phyloP scores from a whole-genome alignment of 2,888 invertebrate species.

The Tipula helvola region DNA sequence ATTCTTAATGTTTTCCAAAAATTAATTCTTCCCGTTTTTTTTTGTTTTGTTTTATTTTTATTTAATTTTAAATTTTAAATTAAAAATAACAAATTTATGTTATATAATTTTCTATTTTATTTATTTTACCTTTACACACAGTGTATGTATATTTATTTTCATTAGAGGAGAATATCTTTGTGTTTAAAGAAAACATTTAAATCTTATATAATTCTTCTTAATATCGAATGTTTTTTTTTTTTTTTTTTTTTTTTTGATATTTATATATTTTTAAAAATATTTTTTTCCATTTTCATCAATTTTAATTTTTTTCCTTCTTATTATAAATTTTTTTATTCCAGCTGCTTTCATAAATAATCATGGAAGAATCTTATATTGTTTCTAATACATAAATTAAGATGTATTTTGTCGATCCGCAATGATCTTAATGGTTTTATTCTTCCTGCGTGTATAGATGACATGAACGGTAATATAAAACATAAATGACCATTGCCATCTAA shows the following conservation, averaged over 20 bases:
- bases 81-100: neutral
- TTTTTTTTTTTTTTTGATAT: neutral
- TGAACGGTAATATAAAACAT: neutral
- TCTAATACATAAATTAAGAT: neutral
- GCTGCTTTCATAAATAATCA: neutral
- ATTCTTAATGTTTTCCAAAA: neutral
- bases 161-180: neutral
- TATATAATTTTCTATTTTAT: neutral
- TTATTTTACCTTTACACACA: neutral
- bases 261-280: neutral
- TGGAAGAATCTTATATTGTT: neutral
- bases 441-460: neutral
- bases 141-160: neutral
- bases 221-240: neutral
- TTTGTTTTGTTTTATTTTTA: neutral
- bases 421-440: neutral
- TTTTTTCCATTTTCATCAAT: neutral
- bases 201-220: neutral
- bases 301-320: neutral
- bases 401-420: neutral
- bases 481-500: neutral
- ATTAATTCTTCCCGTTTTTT: neutral
- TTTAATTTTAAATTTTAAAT: neutral
- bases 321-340: neutral
- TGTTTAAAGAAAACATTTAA: neutral